phyloP scores from a whole-genome alignment of 2,888 invertebrate species.

The Drosophila neutralis region DNA sequence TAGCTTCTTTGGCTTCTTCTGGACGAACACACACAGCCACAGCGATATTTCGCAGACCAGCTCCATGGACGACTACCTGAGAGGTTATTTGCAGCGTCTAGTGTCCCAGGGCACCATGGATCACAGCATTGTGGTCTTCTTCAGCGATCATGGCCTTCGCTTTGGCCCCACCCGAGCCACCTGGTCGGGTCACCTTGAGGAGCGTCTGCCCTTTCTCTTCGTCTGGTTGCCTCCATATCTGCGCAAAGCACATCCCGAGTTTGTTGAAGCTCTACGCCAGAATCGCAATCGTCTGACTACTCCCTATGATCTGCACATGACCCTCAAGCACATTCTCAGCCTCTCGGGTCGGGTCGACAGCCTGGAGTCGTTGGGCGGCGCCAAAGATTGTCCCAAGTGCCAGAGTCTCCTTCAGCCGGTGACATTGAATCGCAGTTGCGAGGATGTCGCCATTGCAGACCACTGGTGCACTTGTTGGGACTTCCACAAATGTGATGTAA shows the following conservation, averaged over 20 bases:
- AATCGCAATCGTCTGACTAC: conserved; percentile 90
- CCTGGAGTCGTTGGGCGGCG: conserved; percentile 56
- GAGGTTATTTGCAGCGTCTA: conserved; percentile 87
- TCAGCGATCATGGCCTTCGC: conserved; percentile 92
- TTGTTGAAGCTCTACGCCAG: conserved; percentile 86
- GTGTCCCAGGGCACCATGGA: conserved; percentile 87
- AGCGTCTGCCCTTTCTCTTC: conserved; percentile 90
- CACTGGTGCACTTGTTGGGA: conserved; percentile 92
- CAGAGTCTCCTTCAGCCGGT: conserved; percentile 88
- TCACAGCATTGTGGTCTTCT: conserved; percentile 89
- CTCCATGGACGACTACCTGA: conserved; percentile 88
- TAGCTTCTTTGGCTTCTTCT: conserved; percentile 91
- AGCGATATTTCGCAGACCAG: conserved; percentile 89
- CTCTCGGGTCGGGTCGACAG: conserved; percentile 85
- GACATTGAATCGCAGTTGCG: conserved; percentile 88
- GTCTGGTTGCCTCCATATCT: conserved; percentile 89
- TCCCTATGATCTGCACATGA: conserved; percentile 91
- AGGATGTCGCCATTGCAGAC: conserved; percentile 88
- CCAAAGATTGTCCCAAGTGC: conserved; percentile 87
- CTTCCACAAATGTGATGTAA: conserved; percentile 83
- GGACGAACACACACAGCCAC: conserved; percentile 92
- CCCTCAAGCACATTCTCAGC: conserved; percentile 88
- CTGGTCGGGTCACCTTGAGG: conserved; percentile 91
- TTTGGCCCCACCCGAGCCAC: conserved; percentile 90
- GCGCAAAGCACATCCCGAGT: conserved; percentile 86